These are phyloP conservation scores for Portunus trituberculatus DNA, from an alignment of 1,140 invertebrate species.

Conservation along the genomic window DNA sequence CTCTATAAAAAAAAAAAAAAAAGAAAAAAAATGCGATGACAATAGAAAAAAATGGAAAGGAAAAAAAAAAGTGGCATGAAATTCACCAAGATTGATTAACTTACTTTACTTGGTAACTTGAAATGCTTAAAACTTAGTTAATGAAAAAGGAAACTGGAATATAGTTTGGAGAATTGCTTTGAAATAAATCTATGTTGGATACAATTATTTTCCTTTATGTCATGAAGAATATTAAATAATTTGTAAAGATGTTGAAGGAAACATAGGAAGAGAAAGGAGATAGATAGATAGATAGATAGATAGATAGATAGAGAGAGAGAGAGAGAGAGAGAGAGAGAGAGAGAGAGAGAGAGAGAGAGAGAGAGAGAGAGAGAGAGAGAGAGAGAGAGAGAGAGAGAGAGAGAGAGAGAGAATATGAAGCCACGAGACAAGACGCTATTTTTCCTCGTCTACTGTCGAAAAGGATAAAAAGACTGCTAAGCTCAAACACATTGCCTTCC, in stretches of 20 bases:
- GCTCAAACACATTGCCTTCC: too few species aligned
- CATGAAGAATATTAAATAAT: too few species aligned
- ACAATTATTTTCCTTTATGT: too few species aligned
- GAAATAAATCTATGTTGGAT: too few species aligned
- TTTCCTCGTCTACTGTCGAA: too few species aligned
- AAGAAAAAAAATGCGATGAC: background rate
- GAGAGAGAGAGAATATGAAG: background rate
- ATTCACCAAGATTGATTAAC: background rate
- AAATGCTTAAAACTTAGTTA: background rate
- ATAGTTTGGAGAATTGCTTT: background rate
- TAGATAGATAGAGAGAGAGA: background rate
- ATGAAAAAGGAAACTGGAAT: background rate
- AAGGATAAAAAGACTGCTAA: too few species aligned
- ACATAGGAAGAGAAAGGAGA: too few species aligned
- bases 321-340: slow-evolving; percentile 20
- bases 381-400: slow-evolving; percentile 20
- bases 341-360: background rate
- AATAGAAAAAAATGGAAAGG: too few species aligned
- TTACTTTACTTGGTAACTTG: background rate
- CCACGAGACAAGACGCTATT: too few species aligned
- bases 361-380: slow-evolving; percentile 20
- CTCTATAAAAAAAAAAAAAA: background rate
- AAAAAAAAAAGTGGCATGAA: background rate
- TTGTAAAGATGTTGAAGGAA: too few species aligned
- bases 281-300: background rate